Conservation (phyloP, 1,140 invertebrate species). For the Tetraneura akinire region DNA sequence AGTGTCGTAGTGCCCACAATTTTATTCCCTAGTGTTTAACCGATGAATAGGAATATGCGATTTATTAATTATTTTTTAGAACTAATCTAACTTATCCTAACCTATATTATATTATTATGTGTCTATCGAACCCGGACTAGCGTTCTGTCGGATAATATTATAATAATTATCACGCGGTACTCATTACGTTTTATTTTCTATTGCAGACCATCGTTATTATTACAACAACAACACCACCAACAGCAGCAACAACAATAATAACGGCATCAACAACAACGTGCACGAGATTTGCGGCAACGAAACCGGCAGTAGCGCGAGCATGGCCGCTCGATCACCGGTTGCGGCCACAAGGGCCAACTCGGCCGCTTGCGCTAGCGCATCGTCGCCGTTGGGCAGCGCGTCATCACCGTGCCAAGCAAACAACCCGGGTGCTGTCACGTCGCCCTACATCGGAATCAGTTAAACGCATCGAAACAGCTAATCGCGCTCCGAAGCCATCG, state of each 20-base stretch:
- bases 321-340: slow-evolving; percentile 65
- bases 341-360: slow-evolving; percentile 72
- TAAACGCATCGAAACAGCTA: background rate
- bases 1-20: too few relatives aligned
- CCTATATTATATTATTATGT: too few relatives aligned
- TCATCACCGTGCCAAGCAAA: slow-evolving; percentile 56
- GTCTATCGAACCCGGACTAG: too few relatives aligned
- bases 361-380: slow-evolving; percentile 65
- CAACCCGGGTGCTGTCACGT: slow-evolving; percentile 35
- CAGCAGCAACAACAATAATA: slow-evolving; percentile 63
- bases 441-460: slow-evolving; percentile 45
- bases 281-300: slow-evolving; percentile 55
- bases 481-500: background rate
- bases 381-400: slow-evolving; percentile 72
- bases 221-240: slow-evolving; percentile 64
- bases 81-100: too few relatives aligned
- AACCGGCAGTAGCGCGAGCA: slow-evolving; percentile 56
- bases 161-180: too few relatives aligned
- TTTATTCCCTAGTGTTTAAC: too few relatives aligned
- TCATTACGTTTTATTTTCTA: too few relatives aligned
- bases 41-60: too few relatives aligned
- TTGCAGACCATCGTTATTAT: slow-evolving; percentile 32
- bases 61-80: too few relatives aligned
- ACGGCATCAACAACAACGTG: slow-evolving; percentile 60
- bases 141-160: too few relatives aligned